Evolutionary conservation across 2,888 invertebrate species (phyloP), one percentile per base, ranked within the genome.

Genomic region (Argyresthia goedartella): DNA sequence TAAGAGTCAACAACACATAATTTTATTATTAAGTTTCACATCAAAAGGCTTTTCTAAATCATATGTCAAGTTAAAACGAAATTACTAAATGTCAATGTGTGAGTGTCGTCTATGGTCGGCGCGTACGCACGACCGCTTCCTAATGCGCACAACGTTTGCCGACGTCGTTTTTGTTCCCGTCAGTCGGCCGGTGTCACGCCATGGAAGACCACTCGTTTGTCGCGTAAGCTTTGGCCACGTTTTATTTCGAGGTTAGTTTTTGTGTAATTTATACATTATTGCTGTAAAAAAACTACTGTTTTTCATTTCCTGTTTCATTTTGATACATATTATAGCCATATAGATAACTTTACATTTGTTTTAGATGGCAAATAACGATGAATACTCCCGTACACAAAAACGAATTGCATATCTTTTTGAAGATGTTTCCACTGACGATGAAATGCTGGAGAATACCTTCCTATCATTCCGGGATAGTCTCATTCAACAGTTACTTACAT

Each of bases 151-250:
- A n/a, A 45, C 45, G 45, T 45, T 10, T 45, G 15, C 15, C 15
- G 45, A 45, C 45, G 45, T 45, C 45, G 45, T 14, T 45, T 45
- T 45, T 45, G 45, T 45, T 45, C 45, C 45, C 25, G 45, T 45
- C 45, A 45, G 45, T 45, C 16, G 15, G 45, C 45, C 14, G 45
- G 45, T 45, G 45, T 45, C 45, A 45, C 45, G 11, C 3, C 45
- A 45, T 16, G n/a, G 42, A n/a, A n/a, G n/a, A 42, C 42, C 42
- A 42, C 42, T n/a, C n/a, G n/a, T n/a, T n/a, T n/a, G n/a, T n/a
- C n/a, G n/a, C n/a, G n/a, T n/a, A n/a, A n/a, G n/a, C n/a, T n/a
- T n/a, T n/a, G n/a, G n/a, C n/a, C n/a, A n/a, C n/a, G n/a, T n/a
- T n/a, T n/a, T n/a, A n/a, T n/a, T n/a, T n/a, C n/a, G n/a, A n/a